Percentiles rank a stretch among this genome's conserved stretches.
phyloP scores from a whole-genome alignment of 1,140 invertebrate genomes.

The Drosophila subobscura region DNA sequence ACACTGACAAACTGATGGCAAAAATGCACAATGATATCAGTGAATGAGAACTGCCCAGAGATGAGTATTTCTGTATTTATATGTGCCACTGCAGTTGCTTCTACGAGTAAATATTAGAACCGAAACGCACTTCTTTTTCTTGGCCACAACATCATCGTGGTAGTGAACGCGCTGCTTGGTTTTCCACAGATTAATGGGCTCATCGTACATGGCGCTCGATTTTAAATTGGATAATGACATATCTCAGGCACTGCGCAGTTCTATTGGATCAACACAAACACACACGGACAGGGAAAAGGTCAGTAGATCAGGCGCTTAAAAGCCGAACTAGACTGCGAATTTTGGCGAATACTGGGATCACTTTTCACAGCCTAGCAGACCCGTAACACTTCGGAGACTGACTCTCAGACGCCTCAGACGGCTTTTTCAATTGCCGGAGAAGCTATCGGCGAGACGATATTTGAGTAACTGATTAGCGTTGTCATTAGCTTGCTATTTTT shows the following conservation, averaged over 20 bases:
- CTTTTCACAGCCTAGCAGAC: conserved; percentile 25
- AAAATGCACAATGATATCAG: not conserved
- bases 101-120: not conserved
- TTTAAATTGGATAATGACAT: conserved; percentile 75
- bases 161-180: conserved; percentile 78
- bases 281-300: not conserved
- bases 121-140: conserved; percentile 61
- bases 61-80: not conserved
- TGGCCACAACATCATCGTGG: conserved; percentile 57
- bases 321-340: conserved; percentile 9
- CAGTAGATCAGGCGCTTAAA: conserved; percentile 5
- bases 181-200: conserved; percentile 70
- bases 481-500: conserved; percentile 51
- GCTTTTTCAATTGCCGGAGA: conserved; percentile 29
- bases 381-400: conserved; percentile 39
- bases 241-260: conserved; percentile 1
- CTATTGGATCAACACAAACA: not conserved
- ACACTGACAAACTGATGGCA: not conserved
- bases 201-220: conserved; percentile 50
- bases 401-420: conserved; percentile 22
- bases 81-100: conserved; percentile 26
- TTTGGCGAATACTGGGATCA: too few species aligned
- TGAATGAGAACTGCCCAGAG: too few species aligned
- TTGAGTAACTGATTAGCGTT: conserved; percentile 70
- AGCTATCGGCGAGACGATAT: conserved; percentile 46